phyloP scores from a whole-genome alignment of 37 sponge, comb jelly and placozoan species.

The Theonella swinhoei region DNA sequence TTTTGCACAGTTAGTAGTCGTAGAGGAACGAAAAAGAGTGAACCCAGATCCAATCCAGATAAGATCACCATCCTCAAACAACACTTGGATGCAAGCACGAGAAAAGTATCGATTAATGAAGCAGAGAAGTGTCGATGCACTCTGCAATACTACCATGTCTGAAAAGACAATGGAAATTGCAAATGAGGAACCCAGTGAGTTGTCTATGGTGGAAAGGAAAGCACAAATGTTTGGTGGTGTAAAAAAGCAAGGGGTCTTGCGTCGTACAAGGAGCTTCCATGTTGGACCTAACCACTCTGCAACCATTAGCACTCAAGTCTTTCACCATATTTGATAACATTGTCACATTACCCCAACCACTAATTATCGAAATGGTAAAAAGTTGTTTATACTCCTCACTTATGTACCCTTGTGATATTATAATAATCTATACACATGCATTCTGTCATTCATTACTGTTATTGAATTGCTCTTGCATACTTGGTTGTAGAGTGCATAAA shows the following conservation, averaged over 20 bases:
- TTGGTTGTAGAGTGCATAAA: too few relatives aligned
- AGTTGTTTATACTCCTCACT: too few relatives aligned
- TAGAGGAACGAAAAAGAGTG: background rate
- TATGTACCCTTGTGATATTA: too few relatives aligned
- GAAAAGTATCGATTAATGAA: background rate
- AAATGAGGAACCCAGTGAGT: background rate
- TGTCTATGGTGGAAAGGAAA: background rate
- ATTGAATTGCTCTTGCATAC: too few relatives aligned
- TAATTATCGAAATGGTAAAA: too few relatives aligned
- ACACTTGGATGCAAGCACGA: background rate
- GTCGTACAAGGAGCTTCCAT: conserved; percentile 12
- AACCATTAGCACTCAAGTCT: too few relatives aligned
- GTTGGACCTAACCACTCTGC: too few relatives aligned
- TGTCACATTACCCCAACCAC: too few relatives aligned
- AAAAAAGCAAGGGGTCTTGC: background rate
- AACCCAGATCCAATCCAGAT: background rate
- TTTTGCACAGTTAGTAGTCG: background rate
- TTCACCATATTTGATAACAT: too few relatives aligned
- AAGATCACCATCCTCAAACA: background rate
- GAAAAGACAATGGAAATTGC: background rate
- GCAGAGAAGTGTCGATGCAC: background rate
- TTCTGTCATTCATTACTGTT: too few relatives aligned
- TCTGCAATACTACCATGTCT: background rate
- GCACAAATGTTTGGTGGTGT: conserved; percentile 37
- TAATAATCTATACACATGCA: too few relatives aligned